phyloP scores from a whole-genome alignment of 2,113 vertebrate species.

The Ceyx cyanopectus region DNA sequence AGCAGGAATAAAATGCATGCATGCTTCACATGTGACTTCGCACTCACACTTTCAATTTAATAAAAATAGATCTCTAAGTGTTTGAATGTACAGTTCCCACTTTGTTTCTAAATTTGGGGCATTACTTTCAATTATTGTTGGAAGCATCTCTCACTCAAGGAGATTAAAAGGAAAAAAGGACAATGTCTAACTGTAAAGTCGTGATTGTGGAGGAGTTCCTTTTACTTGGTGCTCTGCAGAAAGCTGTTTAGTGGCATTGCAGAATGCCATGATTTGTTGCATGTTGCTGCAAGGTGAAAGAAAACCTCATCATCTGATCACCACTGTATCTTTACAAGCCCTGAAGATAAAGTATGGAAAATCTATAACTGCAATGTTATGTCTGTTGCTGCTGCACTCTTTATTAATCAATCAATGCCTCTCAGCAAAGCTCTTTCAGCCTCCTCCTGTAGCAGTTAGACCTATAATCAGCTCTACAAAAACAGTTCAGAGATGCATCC shows the following conservation, averaged over 20 bases:
- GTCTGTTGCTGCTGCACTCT: conserved; percentile 18
- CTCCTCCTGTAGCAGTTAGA: conserved; percentile 38
- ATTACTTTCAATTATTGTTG: conserved; percentile 49
- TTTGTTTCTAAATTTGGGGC: conserved; percentile 67
- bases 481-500: conserved; percentile 61
- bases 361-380: conserved; percentile 50
- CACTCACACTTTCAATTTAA: conserved; percentile 52
- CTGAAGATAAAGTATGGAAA: conserved; percentile 67
- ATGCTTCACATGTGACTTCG: conserved; percentile 52
- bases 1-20: neutral
- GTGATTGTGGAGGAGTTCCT: conserved; percentile 53
- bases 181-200: conserved; percentile 43
- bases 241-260: neutral
- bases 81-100: conserved; percentile 68
- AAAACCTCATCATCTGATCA: conserved; percentile 56
- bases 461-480: conserved; percentile 49
- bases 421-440: conserved; percentile 52
- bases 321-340: conserved; percentile 35
- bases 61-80: conserved; percentile 62
- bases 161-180: conserved; percentile 37
- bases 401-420: conserved; percentile 63
- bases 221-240: neutral
- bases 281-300: conserved; percentile 32
- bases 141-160: conserved; percentile 41
- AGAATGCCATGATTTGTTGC: conserved; percentile 17